These are phyloP conservation scores for Rhogogaster chlorosoma DNA, from an alignment of 2,888 invertebrate species.

Conservation along the genomic window DNA sequence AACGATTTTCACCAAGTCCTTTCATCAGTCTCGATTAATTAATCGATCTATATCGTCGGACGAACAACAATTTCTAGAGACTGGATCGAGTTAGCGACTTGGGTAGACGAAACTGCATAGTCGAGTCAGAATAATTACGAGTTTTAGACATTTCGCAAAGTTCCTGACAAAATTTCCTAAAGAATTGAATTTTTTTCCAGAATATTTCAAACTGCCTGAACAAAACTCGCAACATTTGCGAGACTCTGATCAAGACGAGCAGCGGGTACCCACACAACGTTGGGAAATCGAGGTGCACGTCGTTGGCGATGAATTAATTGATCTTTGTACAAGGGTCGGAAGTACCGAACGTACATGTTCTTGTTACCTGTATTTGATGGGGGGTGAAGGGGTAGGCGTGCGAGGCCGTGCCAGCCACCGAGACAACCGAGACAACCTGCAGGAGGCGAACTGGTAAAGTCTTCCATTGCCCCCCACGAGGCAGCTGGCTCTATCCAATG, in stretches of 20 bases:
- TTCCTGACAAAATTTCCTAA: background rate
- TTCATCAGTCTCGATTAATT: conserved; percentile 15
- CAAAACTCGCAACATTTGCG: background rate
- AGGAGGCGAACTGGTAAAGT: conserved; percentile 18
- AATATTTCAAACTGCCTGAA: background rate
- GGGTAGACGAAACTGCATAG: background rate
- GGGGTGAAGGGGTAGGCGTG: conserved; percentile 39
- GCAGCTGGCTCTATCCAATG: conserved; percentile 25
- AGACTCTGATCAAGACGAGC: background rate
- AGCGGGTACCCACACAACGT: background rate
- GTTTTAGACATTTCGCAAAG: background rate
- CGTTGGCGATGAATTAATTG: conserved; percentile 41
- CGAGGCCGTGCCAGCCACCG: conserved; percentile 45
- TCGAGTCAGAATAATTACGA: background rate
- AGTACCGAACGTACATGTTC: conserved; percentile 45
- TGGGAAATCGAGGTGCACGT: background rate
- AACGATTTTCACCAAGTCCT: conserved; percentile 12
- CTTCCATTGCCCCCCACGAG: conserved; percentile 45
- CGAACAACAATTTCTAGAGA: conserved; percentile 20
- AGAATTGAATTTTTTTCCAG: background rate
- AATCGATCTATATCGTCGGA: conserved; percentile 23
- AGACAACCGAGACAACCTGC: conserved; percentile 44
- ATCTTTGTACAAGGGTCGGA: conserved; percentile 44
- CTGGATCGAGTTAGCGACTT: background rate
- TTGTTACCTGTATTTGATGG: conserved; percentile 35